phyloP scores from a whole-genome alignment of 2,113 vertebrate genomes.

The Accipiter cooperii region DNA sequence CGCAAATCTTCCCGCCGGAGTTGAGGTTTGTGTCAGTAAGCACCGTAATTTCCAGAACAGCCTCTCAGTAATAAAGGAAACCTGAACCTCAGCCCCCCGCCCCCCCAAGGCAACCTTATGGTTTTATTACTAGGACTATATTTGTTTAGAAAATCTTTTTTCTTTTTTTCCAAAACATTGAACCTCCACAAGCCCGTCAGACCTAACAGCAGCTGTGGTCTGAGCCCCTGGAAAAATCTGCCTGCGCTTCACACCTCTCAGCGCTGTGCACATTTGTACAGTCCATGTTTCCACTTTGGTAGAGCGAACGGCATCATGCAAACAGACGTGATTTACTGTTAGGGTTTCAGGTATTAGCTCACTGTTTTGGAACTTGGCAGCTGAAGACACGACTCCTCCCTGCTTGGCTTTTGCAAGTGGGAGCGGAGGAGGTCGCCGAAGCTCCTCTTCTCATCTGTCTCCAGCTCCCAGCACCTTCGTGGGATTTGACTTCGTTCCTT shows the following conservation, averaged over 20 bases:
- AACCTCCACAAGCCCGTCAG: neutral
- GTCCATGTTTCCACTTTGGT: neutral
- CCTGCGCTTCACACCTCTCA: neutral
- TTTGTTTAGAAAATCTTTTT: neutral
- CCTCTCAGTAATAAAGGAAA: neutral
- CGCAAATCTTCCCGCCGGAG: neutral
- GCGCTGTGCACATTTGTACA: rapidly evolving
- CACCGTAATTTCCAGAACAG: neutral
- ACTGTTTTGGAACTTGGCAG: neutral
- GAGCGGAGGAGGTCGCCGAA: rapidly evolving
- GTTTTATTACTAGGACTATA: neutral
- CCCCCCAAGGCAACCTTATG: rapidly evolving
- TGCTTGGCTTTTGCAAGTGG: neutral
- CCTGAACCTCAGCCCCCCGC: neutral
- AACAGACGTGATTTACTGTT: neutral
- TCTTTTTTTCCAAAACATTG: neutral
- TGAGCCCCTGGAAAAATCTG: neutral
- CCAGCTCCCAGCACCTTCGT: neutral
- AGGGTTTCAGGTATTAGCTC: neutral
- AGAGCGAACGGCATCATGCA: rapidly evolving
- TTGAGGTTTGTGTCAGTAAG: neutral
- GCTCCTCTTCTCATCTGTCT: neutral
- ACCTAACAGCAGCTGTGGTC: neutral
- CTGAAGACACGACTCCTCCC: neutral
- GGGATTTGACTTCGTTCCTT: neutral